phyloP scores from a whole-genome alignment of 2,113 vertebrate species.

The Capreolus pygargus region DNA sequence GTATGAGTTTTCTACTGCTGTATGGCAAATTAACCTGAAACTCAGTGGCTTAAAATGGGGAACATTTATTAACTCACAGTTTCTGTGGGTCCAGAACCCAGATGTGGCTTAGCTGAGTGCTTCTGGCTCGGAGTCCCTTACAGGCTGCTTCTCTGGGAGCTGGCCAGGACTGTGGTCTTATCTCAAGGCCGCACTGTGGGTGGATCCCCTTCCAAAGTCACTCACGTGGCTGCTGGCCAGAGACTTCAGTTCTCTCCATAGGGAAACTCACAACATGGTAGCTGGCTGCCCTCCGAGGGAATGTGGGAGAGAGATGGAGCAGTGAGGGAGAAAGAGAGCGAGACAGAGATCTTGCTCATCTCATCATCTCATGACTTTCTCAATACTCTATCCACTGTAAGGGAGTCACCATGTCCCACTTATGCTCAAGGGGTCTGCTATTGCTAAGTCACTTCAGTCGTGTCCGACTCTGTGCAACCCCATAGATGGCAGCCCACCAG shows the following conservation, averaged over 20 bases:
- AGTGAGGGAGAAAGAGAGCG: not conserved
- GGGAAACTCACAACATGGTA: not conserved
- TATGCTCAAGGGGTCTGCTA: not conserved
- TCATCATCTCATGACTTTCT: not conserved
- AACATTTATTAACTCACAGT: not conserved
- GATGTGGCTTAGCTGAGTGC: not conserved
- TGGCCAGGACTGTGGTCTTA: not conserved
- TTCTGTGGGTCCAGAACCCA: not conserved
- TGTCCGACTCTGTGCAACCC: too few species aligned
- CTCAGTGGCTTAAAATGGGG: not conserved
- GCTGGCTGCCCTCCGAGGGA: not conserved
- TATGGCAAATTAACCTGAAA: not conserved
- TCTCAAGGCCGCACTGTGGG: not conserved
- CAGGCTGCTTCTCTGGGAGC: not conserved
- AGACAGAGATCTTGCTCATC: not conserved
- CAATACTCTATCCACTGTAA: not conserved
- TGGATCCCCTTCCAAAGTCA: not conserved
- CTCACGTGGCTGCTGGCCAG: not conserved
- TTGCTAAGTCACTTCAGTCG: too few species aligned
- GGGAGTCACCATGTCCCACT: not conserved
- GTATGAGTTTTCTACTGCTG: not conserved
- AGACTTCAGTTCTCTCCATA: not conserved
- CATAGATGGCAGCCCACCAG: too few species aligned
- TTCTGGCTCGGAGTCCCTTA: not conserved
- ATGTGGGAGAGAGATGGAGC: not conserved